A percentile compares a stretch with the other conserved stretches of the same genome.
phyloP scores from a whole-genome alignment of 2,113 vertebrate species.

The Paramisgurnus dabryanus region DNA sequence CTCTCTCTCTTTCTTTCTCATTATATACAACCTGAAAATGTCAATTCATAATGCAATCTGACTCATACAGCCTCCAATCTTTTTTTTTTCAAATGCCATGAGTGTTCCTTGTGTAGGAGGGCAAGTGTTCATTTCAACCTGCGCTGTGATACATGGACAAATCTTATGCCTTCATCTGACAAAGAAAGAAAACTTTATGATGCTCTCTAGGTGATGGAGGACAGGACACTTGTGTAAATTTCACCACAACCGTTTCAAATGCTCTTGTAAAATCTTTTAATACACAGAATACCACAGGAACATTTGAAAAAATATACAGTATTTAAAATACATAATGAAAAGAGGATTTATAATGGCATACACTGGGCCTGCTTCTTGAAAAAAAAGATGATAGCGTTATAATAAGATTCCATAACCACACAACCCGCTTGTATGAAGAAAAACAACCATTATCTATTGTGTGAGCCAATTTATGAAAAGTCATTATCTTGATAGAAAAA shows the following conservation, averaged over 20 bases:
- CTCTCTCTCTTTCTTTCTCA: background rate
- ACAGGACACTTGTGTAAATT: background rate
- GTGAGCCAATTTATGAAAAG: conserved; percentile 35
- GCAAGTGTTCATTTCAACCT: conserved; percentile 8
- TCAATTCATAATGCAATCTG: conserved; percentile 42
- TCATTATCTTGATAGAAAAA: conserved; percentile 47
- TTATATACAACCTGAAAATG: conserved; percentile 18
- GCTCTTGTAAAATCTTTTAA: background rate
- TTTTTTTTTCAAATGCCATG: conserved; percentile 26
- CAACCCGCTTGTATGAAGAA: conserved; percentile 6
- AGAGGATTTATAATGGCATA: conserved; percentile 6
- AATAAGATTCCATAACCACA: conserved; percentile 35
- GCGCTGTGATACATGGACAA: background rate
- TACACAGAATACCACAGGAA: background rate
- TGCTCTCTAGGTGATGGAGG: background rate
- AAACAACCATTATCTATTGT: conserved; percentile 45
- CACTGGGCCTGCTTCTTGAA: background rate
- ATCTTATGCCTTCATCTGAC: conserved; percentile 18
- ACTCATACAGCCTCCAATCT: conserved; percentile 17
- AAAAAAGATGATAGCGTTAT: conserved; percentile 21
- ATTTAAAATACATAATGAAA: background rate
- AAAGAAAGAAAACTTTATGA: background rate
- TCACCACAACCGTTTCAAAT: background rate
- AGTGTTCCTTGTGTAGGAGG: background rate
- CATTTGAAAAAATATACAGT: background rate